Evolutionary conservation across 2,797 vertebrate species (phyloP).

Genomic region (Xerus rutilus): DNA sequence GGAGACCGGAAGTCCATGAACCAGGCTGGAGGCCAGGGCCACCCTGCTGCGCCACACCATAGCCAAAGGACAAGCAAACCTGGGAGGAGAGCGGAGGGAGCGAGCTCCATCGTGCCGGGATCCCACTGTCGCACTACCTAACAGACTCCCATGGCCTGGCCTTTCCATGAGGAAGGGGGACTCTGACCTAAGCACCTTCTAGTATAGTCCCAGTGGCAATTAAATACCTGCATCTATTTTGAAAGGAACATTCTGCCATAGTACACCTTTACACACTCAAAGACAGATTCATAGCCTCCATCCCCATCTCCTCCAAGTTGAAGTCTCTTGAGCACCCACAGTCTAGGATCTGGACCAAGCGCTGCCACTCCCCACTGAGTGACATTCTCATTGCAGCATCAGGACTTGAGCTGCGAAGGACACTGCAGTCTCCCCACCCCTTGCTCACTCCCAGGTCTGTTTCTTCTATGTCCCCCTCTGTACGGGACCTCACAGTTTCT

Average conservation of each 20-base stretch:
- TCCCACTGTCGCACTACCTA: background rate
- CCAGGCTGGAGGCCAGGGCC: background rate
- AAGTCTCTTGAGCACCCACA: background rate
- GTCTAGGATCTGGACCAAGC: background rate
- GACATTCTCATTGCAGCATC: background rate
- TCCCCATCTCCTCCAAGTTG: background rate
- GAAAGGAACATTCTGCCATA: no score
- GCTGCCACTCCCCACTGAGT: background rate
- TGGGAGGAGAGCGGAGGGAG: background rate
- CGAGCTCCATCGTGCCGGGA: background rate
- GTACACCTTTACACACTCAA: background rate
- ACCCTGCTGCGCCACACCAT: background rate
- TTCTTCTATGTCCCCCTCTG: background rate
- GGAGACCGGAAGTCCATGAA: background rate
- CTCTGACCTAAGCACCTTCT: background rate
- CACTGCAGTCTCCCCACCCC: background rate
- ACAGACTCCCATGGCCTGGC: background rate
- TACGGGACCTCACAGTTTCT: background rate
- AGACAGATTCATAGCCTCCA: background rate
- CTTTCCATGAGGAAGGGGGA: background rate
- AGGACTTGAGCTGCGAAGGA: background rate
- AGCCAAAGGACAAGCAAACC: background rate
- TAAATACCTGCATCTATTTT: background rate
- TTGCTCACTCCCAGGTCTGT: background rate
- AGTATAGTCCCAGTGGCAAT: background rate